Percentiles rank a stretch among this genome's conserved stretches.
Conservation (phyloP, 2,113 vertebrate genomes). For the Boulengeromyrus knoepffleri region DNA sequence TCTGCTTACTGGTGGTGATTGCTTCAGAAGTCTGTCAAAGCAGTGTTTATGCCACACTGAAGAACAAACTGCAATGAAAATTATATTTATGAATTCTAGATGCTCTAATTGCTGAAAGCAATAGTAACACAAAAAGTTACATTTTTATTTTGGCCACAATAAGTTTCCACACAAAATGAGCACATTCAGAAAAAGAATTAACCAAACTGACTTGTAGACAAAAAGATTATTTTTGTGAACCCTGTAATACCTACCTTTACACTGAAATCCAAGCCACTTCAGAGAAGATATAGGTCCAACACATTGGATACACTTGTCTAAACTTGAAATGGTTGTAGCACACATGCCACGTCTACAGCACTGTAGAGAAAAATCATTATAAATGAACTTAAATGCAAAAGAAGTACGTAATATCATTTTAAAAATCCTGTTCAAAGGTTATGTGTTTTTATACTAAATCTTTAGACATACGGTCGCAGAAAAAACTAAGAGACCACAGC, state of each 20-base stretch:
- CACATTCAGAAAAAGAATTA: not conserved
- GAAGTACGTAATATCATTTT: not conserved
- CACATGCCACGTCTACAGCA: not conserved
- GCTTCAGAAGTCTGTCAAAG: not conserved
- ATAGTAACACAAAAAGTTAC: not conserved
- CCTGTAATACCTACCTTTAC: not conserved
- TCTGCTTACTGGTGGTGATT: not conserved
- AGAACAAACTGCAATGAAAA: not conserved
- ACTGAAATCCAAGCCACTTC: not conserved
- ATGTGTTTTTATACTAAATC: too few species aligned
- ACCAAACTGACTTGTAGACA: not conserved
- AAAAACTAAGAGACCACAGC: too few species aligned
- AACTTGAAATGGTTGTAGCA: not conserved
- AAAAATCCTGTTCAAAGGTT: too few species aligned
- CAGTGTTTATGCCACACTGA: not conserved
- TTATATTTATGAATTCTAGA: not conserved
- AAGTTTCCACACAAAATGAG: not conserved
- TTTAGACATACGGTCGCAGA: too few species aligned
- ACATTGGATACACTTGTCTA: not conserved
- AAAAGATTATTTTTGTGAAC: not conserved
- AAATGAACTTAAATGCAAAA: not conserved
- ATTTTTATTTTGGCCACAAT: not conserved
- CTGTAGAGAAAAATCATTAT: not conserved
- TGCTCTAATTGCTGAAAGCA: not conserved
- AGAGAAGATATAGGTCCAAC: not conserved